These are phyloP conservation scores for Quadroppia sp. DNA, from an alignment of 2,888 invertebrate genomes.

Conservation along the genomic window DNA sequence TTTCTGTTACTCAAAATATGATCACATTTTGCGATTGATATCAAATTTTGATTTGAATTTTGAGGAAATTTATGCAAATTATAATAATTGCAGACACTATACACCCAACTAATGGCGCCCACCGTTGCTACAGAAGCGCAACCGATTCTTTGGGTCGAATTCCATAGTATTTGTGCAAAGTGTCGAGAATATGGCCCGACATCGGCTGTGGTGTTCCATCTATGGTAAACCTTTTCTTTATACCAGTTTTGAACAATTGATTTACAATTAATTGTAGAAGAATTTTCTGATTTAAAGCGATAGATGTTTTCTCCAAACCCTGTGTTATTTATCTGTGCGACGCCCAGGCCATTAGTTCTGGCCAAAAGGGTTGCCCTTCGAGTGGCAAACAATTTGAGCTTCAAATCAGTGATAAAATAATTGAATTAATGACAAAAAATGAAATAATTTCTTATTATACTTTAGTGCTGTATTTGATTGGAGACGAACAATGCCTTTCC, in stretches of 20 bases:
- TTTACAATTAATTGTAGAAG: background rate
- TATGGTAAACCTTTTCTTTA: background rate
- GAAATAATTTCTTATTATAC: background rate
- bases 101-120: background rate
- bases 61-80: background rate
- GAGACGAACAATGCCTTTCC: slow-evolving; percentile 7
- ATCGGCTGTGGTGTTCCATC: background rate
- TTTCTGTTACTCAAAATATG: background rate
- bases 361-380: slow-evolving; percentile 2
- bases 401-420: background rate
- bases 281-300: background rate
- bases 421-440: background rate
- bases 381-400: slow-evolving; percentile 16
- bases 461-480: background rate
- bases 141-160: slow-evolving; percentile 17
- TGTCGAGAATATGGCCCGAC: background rate
- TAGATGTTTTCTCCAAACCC: slow-evolving; percentile 14
- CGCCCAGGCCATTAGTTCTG: background rate
- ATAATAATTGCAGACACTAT: slow-evolving; percentile 12
- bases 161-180: slow-evolving; percentile 11
- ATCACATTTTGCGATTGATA: slow-evolving; percentile 16
- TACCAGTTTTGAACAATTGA: slow-evolving; percentile 7
- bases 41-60: background rate
- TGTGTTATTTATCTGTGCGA: background rate
- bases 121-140: slow-evolving; percentile 16